Conservation (phyloP, 1,140 invertebrate species). For the Daktulosphaira vitifoliae region DNA sequence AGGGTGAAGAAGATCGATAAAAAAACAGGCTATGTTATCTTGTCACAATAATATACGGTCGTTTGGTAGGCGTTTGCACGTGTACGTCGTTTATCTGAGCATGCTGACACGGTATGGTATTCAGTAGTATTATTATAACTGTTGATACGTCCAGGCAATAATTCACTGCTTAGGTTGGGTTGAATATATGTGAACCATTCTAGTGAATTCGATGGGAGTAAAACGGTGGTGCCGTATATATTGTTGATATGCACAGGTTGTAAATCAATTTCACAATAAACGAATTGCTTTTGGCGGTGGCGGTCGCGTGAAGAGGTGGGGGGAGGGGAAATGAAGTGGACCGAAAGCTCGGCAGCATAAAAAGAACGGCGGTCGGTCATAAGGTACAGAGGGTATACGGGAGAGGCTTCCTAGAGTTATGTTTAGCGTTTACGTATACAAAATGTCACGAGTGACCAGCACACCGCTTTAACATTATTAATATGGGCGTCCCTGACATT, state of each 20-base stretch:
- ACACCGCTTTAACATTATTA: conserved; percentile 22
- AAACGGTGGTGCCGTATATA: neutral
- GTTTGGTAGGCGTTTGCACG: too few species aligned
- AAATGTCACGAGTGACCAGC: conserved; percentile 17
- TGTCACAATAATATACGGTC: too few species aligned
- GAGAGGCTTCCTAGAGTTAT: conserved; percentile 16
- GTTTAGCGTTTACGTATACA: conserved; percentile 14
- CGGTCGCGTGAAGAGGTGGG: neutral
- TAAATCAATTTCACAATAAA: conserved; percentile 28
- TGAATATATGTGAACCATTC: too few species aligned
- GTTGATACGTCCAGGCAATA: too few species aligned
- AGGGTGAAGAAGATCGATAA: too few species aligned
- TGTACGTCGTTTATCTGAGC: too few species aligned
- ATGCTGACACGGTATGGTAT: too few species aligned
- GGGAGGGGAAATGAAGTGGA: neutral
- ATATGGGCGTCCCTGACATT: too few species aligned
- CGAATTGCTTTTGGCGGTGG: neutral
- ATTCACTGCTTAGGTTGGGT: too few species aligned
- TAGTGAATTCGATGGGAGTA: neutral
- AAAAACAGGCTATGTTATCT: too few species aligned
- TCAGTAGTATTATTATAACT: too few species aligned
- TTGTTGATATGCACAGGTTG: conserved; percentile 19
- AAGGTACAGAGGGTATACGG: too few species aligned
- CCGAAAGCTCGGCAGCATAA: neutral
- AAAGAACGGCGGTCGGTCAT: neutral